Conservation (phyloP, 2,888 invertebrate genomes). For the Nesidiocoris tenuis region DNA sequence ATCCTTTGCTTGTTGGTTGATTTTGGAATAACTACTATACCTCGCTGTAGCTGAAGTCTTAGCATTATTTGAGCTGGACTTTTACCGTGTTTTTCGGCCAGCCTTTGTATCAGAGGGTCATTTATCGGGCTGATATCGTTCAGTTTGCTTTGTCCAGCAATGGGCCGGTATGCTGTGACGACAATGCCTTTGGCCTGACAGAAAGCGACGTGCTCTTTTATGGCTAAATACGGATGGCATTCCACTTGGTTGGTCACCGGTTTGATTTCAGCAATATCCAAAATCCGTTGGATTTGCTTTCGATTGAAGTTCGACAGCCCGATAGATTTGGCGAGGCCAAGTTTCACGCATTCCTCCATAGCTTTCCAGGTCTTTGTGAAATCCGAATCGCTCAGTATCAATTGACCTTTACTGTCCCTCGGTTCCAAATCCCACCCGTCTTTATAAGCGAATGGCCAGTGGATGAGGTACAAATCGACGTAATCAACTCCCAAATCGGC, state of each 20-base stretch:
- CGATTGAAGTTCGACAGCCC: constrained; percentile 46
- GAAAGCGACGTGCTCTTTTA: constrained; percentile 56
- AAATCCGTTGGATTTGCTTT: constrained; percentile 44
- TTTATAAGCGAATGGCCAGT: constrained; percentile 75
- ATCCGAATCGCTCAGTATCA: constrained; percentile 66
- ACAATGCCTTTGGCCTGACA: constrained; percentile 63
- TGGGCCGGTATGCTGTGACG: constrained; percentile 75
- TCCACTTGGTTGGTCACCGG: constrained; percentile 62
- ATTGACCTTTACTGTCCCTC: constrained; percentile 61
- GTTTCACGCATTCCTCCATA: constrained; percentile 69
- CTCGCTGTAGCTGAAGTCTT: constrained; percentile 60
- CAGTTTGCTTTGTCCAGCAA: constrained; percentile 62
- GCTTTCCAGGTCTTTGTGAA: constrained; percentile 75
- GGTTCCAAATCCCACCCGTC: constrained; percentile 67
- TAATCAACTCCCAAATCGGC: constrained; percentile 72
- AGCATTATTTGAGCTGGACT: constrained; percentile 69
- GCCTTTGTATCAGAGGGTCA: constrained; percentile 63
- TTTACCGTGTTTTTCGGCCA: constrained; percentile 66
- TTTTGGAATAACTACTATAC: constrained; percentile 50
- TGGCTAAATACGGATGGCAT: constrained; percentile 57
- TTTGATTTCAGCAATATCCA: constrained; percentile 44
- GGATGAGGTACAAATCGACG: constrained; percentile 84
- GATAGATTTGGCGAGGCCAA: constrained; percentile 66
- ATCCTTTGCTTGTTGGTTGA: constrained; percentile 50
- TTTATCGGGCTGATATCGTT: constrained; percentile 37